Evolutionary conservation across 2,113 vertebrate genomes (phyloP).

Genomic region (Otus sunia): DNA sequence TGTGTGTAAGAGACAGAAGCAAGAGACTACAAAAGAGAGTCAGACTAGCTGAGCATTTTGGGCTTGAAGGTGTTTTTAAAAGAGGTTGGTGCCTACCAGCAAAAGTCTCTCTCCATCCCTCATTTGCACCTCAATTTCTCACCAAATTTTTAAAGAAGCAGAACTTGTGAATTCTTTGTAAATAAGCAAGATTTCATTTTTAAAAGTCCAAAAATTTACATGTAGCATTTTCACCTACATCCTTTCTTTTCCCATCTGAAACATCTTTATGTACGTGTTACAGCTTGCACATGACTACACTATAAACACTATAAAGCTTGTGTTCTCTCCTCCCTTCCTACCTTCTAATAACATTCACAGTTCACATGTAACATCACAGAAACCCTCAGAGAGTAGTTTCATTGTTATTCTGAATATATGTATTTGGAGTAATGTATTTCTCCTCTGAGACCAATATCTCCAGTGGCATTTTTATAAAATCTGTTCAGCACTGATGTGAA

Average conservation of each 20-base stretch:
- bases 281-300: background rate
- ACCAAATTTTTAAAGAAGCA: background rate
- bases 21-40: background rate
- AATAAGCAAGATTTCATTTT: background rate
- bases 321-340: background rate
- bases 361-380: background rate
- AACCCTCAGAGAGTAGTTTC: background rate
- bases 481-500: background rate
- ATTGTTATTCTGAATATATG: background rate
- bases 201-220: accelerated
- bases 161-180: background rate
- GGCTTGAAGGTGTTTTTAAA: background rate
- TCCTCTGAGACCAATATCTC: background rate
- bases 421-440: background rate
- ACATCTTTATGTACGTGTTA: background rate
- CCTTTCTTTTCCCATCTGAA: background rate
- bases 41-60: background rate
- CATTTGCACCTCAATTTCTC: background rate
- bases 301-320: background rate
- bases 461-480: constrained; percentile 3
- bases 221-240: background rate
- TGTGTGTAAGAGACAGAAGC: background rate
- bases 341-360: background rate
- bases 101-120: background rate
- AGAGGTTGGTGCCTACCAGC: background rate